phyloP scores from a whole-genome alignment of 2,888 invertebrate species.

The Apamea sordens region DNA sequence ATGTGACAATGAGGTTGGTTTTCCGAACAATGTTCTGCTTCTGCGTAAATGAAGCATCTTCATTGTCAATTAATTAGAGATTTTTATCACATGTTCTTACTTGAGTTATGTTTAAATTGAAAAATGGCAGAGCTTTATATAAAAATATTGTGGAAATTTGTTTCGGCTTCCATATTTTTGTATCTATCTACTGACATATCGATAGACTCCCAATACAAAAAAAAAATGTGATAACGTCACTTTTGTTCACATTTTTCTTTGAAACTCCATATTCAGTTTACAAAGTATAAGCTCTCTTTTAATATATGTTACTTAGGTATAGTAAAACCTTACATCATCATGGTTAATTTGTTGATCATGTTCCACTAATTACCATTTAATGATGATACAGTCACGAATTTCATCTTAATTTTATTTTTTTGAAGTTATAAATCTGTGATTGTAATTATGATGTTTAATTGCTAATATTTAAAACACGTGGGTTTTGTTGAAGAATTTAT shows the following conservation, averaged over 20 bases:
- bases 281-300: neutral
- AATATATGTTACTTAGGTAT: neutral
- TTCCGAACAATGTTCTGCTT: conserved; percentile 38
- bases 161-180: neutral
- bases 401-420: conserved; percentile 23
- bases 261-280: neutral
- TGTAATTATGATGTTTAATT: conserved; percentile 44
- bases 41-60: conserved; percentile 1
- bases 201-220: too few species aligned
- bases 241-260: neutral
- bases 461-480: conserved; percentile 22
- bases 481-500: conserved; percentile 26
- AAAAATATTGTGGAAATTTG: neutral
- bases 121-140: neutral
- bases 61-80: conserved; percentile 32
- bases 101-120: neutral
- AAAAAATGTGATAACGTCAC: neutral
- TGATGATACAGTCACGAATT: conserved; percentile 49
- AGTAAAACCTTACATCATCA: conserved; percentile 26
- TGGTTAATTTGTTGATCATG: conserved; percentile 6
- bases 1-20: conserved; percentile 36
- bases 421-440: conserved; percentile 29
- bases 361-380: conserved; percentile 34
- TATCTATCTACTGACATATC: neutral
- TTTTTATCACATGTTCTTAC: conserved; percentile 36